phyloP scores from a whole-genome alignment of 2,888 invertebrate genomes.

The Microplitis manilae region DNA sequence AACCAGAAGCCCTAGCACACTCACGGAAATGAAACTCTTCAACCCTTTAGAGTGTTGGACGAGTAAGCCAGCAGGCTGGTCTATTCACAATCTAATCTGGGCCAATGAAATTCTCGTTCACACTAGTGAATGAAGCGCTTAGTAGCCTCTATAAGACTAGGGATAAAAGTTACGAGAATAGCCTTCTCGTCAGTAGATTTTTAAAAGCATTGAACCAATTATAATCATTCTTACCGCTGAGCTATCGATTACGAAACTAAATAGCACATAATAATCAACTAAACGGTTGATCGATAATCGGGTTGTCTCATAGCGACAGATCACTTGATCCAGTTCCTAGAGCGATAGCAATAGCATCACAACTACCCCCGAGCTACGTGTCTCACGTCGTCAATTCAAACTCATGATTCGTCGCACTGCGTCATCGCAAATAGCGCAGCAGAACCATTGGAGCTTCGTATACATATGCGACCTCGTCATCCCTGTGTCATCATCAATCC shows the following conservation, averaged over 20 bases:
- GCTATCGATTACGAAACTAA: background rate
- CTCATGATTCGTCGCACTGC: constrained; percentile 60
- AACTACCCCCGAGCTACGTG: background rate
- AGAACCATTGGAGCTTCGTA: constrained; percentile 29
- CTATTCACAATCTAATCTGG: constrained; percentile 62
- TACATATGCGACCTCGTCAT: constrained; percentile 47
- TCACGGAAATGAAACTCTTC: background rate
- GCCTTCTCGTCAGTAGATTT: background rate
- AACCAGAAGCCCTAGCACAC: background rate
- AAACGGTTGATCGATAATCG: constrained; percentile 27
- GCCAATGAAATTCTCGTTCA: constrained; percentile 60
- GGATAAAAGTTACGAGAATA: background rate
- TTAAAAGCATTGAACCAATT: background rate
- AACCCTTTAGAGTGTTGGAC: constrained; percentile 16
- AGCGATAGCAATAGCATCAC: constrained; percentile 10
- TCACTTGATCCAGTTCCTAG: background rate
- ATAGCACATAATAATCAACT: background rate
- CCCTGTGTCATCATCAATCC: constrained; percentile 55
- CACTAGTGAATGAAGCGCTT: constrained; percentile 52
- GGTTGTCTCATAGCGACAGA: constrained; percentile 17
- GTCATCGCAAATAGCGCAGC: constrained; percentile 62
- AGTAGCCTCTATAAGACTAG: background rate
- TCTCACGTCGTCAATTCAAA: constrained; percentile 50
- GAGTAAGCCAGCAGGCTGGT: constrained; percentile 29
- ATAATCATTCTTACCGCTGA: constrained; percentile 9